These are phyloP conservation scores for Caloenas nicobarica DNA, from an alignment of 2,113 vertebrate genomes.

Conservation along the genomic window DNA sequence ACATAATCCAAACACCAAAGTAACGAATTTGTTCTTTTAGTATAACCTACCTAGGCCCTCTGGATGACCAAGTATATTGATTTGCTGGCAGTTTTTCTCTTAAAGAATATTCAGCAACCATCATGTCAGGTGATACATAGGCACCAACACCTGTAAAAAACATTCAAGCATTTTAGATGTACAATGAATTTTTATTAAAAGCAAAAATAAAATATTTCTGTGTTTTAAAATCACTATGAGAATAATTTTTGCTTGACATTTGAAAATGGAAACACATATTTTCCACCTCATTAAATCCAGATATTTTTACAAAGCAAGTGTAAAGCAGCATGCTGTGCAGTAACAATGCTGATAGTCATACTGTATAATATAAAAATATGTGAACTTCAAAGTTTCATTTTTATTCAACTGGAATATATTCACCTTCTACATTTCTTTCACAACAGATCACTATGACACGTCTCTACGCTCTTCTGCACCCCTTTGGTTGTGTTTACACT, in stretches of 20 bases:
- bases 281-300: neutral
- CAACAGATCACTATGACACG: neutral
- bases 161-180: neutral
- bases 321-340: neutral
- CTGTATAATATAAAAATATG: neutral
- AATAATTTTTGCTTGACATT: neutral
- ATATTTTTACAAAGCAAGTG: neutral
- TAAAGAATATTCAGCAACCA: conserved; percentile 97
- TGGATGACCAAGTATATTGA: conserved; percentile 98
- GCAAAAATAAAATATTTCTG: neutral
- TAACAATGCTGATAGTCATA: neutral
- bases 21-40: neutral
- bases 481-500: neutral
- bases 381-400: neutral
- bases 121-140: conserved; percentile 98
- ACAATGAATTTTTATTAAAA: neutral
- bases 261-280: neutral
- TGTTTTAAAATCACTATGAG: neutral
- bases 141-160: conserved; percentile 89
- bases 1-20: neutral
- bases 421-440: neutral
- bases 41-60: conserved; percentile 85
- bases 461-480: fast-evolving
- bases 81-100: conserved; percentile 97
- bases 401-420: neutral